phyloP scores from a whole-genome alignment of 1,140 invertebrate genomes.

The Aplysia californica region DNA sequence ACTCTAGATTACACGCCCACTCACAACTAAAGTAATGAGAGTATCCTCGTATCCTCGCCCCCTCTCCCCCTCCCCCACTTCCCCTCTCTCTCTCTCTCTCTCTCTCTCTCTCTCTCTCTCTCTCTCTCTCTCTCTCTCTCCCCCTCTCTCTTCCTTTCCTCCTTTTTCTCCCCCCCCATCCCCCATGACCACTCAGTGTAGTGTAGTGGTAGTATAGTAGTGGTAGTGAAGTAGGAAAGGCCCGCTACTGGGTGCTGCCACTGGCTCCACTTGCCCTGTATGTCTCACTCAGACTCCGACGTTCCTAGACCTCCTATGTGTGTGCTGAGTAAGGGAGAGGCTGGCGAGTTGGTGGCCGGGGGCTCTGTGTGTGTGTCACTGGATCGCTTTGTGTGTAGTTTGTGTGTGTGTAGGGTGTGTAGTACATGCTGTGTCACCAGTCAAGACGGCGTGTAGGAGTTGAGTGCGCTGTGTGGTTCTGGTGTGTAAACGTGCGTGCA shows the following conservation, averaged over 20 bases:
- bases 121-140: background rate
- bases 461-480: too few species aligned
- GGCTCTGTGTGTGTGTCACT: too few species aligned
- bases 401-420: too few species aligned
- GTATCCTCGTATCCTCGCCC: background rate
- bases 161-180: background rate
- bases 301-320: background rate
- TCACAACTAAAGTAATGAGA: too few species aligned
- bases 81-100: background rate
- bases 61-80: background rate
- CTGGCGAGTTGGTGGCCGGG: background rate
- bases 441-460: too few species aligned
- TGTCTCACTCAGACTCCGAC: background rate
- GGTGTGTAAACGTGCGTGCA: too few species aligned
- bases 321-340: background rate
- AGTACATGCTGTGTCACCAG: too few species aligned
- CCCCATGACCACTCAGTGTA: background rate
- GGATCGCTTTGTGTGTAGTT: too few species aligned
- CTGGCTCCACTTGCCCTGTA: background rate
- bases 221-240: background rate
- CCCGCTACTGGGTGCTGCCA: background rate
- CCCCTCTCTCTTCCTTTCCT: too few species aligned
- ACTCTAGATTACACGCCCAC: background rate
- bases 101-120: background rate
- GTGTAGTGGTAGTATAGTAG: background rate